Evolutionary conservation across 2,113 vertebrate species (phyloP).

Genomic region (Psittacula cyanocephala): DNA sequence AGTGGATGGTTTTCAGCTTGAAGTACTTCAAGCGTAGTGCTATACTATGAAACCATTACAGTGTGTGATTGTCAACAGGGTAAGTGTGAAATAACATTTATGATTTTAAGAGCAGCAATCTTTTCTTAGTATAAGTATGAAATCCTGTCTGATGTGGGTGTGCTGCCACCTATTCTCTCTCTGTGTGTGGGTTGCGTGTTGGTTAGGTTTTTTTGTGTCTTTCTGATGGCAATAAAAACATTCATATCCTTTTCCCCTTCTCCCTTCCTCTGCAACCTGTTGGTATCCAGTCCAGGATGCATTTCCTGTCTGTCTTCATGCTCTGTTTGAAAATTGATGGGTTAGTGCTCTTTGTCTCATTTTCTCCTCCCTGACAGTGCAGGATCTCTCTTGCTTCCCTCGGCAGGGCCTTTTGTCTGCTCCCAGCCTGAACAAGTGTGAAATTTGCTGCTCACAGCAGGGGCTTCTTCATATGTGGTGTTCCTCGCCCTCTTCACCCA

Average conservation of each 20-base stretch:
- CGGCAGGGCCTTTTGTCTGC: background rate
- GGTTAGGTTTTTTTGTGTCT: background rate
- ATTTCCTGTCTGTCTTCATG: constrained; percentile 42
- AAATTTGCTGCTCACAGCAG: background rate
- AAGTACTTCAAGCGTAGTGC: background rate
- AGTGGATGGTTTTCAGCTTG: background rate
- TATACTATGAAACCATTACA: background rate
- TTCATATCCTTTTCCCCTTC: constrained; percentile 46
- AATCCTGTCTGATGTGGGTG: background rate
- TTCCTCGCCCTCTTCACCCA: background rate
- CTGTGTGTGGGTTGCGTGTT: background rate
- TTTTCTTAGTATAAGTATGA: background rate
- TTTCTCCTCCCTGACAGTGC: background rate
- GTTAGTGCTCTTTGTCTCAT: background rate
- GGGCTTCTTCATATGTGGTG: background rate
- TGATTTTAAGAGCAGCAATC: background rate
- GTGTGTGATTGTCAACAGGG: background rate
- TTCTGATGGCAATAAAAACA: background rate
- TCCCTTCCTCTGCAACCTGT: constrained; percentile 31
- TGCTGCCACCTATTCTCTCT: background rate
- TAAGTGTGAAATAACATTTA: background rate
- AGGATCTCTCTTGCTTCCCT: background rate
- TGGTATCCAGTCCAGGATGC: constrained; percentile 36
- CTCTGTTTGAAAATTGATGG: background rate
- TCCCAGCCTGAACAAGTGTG: background rate